Evolutionary conservation across 2,113 vertebrate genomes (phyloP), one percentile per base, ranked within the genome.

Genomic region (Sclerurus mexicanus): DNA sequence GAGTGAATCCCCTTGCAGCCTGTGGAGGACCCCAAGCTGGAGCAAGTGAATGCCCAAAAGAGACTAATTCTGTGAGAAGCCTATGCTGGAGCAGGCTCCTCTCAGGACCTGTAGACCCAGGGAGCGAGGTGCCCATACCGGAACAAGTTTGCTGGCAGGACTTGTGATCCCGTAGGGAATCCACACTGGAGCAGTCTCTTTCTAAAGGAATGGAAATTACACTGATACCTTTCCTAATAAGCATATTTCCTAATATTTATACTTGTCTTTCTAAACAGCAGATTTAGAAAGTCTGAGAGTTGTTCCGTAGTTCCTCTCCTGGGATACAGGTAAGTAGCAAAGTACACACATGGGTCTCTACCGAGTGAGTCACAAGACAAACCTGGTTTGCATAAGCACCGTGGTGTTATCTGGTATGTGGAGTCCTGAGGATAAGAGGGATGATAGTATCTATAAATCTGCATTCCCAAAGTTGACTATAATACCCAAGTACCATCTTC

Each of bases 401-500:
- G 12, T 47, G 21, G 35, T 83, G 22, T 72, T 84, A 22, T 59
- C 66, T n/a, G 19, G 14, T n/a, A 27, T 18, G 69, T 7, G 56
- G 21, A 52, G 37, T 81, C 59, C 12, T 24, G 56, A 94, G 72
- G 94, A 69, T 33, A 39, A 71, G 5, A 55, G 35, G 28, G 20
- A 12, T 62, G 31, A 47, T 20, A 25, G 11, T 27, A 60, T 14
- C 47, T 24, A 28, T 59, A 96, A 92, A 96, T 93, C 83, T 75
- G 47, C n/a, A 62, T 76, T 97, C 90, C 30, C 27, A 35, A 5
- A 75, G 69, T 62, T 85, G 69, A 72, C 86, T 95, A 87, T 76
- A 91, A 52, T 87, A 84, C 80, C 87, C 95, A 95, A 64, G 93
- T n/a, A 94, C 35, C 37, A 87, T 96, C 62, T 89, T 95, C 68